A percentile compares a stretch with the other conserved stretches of the same genome.
Evolutionary conservation across 2,888 invertebrate genomes (phyloP).

Genomic region (Hypomecis atomaria): DNA sequence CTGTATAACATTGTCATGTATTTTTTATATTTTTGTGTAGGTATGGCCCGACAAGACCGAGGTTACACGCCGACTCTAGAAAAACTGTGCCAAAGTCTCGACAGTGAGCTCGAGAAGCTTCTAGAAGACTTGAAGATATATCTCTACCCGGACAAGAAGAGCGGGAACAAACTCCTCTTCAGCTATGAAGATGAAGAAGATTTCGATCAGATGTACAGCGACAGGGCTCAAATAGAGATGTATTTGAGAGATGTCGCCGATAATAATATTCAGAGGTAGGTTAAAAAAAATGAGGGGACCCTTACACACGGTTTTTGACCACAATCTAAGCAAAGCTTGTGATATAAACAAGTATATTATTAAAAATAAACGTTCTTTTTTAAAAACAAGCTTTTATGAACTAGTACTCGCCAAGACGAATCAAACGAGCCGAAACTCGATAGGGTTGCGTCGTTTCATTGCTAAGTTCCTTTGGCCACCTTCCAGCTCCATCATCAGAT

Average conservation of each 20-base stretch:
- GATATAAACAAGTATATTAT: no score
- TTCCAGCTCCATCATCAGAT: no score
- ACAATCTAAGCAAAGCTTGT: no score
- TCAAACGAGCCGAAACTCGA: no score
- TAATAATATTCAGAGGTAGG: slow-evolving; percentile 78
- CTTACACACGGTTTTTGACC: no score
- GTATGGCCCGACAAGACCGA: slow-evolving; percentile 90
- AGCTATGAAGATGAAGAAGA: slow-evolving; percentile 72
- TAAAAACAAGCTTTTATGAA: no score
- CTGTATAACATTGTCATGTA: no score
- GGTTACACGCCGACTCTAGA: slow-evolving; percentile 91
- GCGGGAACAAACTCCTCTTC: slow-evolving; percentile 58
- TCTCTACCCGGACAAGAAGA: slow-evolving; percentile 83
- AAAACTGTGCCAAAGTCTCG: slow-evolving; percentile 87
- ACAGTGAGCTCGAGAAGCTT: slow-evolving; percentile 85
- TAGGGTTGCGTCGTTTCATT: no score
- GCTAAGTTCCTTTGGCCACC: no score
- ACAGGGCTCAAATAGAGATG: slow-evolving; percentile 78
- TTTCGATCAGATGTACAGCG: slow-evolving; percentile 69
- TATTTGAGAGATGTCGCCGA: slow-evolving; percentile 81
- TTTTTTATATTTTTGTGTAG: slow-evolving; percentile 50
- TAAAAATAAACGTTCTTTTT: no score
- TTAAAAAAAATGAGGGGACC: no score
- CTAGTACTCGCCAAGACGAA: no score
- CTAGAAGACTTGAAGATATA: slow-evolving; percentile 89